Base-by-base conservation (phyloP, 2,888 invertebrate species). In the Sinodicranocentrus sp. region DNA sequence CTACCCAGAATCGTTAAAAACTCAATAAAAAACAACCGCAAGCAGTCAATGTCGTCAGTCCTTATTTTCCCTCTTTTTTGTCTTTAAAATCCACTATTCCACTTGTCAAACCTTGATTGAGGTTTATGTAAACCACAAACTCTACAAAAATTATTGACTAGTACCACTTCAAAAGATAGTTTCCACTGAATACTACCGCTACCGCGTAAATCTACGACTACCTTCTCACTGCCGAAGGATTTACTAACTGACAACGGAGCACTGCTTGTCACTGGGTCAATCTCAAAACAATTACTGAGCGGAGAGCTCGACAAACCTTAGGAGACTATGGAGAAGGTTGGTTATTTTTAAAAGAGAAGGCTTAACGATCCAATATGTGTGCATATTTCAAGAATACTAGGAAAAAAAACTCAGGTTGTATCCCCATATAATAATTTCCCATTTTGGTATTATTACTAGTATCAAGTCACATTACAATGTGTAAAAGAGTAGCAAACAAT, bases 201-300 rank as follows among this genome's bases (percentile, higher is more conserved):
- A 1, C 13, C 13, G n/a, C n/a, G n/a, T 26, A 25, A 23, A 5
- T 59, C 26, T 8, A 6, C 28, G 5, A 26, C 59, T 33, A 23
- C 33, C 33, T 63, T 15, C 26, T 39, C 23, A 8, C 57, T 63
- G 26, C 28, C 19, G 8, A 28, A 28, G 33, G 15, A 48, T n/a
- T 15, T 10, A 48, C n/a, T 48, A n/a, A 23, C 54, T 57, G 25
- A 57, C 25, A 25, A 25, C 57, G 57, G 57, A 25, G 25, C 57
- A 48, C 48, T 3, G n/a, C 57, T 28, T 61, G 44, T 63, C 70
- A 72, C 71, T 72, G 72, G 79, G 72, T 80, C 79, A 80, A 80
- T 80, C 79, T 63, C 79, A 28, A 80, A 80, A 72, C 79, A 80
- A 72, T 80, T 80, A 80, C 79, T 80, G 72, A 72, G 39, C 72